phyloP scores from a whole-genome alignment of 2,888 invertebrate genomes.

The Caenorhabditis sp. region DNA sequence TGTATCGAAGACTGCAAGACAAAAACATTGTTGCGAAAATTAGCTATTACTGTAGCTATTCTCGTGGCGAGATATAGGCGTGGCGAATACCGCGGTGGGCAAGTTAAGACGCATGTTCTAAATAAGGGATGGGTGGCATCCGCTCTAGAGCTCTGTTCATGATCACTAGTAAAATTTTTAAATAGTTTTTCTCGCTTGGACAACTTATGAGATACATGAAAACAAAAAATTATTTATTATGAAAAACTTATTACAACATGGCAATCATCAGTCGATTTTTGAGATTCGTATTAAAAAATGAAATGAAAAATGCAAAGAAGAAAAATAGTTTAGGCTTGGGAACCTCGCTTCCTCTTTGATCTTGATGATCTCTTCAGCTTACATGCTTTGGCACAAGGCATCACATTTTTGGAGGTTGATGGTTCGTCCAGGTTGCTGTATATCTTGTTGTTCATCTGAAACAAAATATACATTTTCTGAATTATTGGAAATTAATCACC shows the following conservation, averaged over 20 bases:
- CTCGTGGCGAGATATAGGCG: too few relatives aligned
- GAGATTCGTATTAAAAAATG: neutral
- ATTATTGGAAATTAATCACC: neutral
- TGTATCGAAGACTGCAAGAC: too few relatives aligned
- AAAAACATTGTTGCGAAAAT: too few relatives aligned
- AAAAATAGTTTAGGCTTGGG: neutral
- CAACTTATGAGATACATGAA: too few relatives aligned
- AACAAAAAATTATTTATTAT: neutral
- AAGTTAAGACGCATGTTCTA: too few relatives aligned
- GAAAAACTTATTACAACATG: neutral
- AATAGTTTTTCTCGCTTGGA: too few relatives aligned
- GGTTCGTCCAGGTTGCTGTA: conserved; percentile 20
- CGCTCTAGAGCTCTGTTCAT: too few relatives aligned
- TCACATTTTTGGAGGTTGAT: conserved; percentile 32
- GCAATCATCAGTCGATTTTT: neutral
- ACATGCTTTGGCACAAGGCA: conserved; percentile 27
- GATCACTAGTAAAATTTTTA: too few relatives aligned
- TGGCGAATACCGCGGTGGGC: too few relatives aligned
- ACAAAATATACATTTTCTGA: neutral
- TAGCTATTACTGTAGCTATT: too few relatives aligned
- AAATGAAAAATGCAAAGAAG: neutral
- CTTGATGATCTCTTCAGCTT: conserved; percentile 1
- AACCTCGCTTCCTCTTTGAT: conserved; percentile 13
- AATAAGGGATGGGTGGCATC: too few relatives aligned
- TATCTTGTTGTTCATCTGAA: conserved; percentile 31